Evolutionary conservation across 92 coral and sea anemone species (phyloP).

Genomic region (Hydrozoanthus gracilis): DNA sequence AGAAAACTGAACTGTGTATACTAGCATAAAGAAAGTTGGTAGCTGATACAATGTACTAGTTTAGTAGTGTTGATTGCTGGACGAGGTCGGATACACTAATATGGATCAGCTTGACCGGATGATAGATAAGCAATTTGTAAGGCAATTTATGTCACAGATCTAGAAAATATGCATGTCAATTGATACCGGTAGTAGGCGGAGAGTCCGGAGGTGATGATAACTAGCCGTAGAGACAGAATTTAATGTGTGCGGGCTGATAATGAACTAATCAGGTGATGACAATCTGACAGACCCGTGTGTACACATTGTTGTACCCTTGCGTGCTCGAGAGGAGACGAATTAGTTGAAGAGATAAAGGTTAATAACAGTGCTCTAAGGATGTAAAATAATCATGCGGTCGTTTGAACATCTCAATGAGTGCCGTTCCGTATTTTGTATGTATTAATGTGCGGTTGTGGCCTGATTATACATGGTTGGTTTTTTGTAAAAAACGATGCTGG

Average conservation of each 20-base stretch:
- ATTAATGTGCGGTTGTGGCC: neutral
- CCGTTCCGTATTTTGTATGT: too few relatives aligned
- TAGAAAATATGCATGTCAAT: neutral
- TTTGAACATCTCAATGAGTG: too few relatives aligned
- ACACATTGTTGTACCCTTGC: slow-evolving; percentile 16
- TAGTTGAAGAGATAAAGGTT: too few relatives aligned
- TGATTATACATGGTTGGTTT: neutral
- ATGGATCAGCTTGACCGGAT: slow-evolving; percentile 24
- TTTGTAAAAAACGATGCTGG: neutral
- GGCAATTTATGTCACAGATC: slow-evolving; percentile 3
- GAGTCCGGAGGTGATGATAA: slow-evolving; percentile 12
- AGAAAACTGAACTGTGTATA: slow-evolving; percentile 15
- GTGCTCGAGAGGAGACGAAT: neutral
- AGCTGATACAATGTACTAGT: slow-evolving; percentile 6
- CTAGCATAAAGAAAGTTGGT: slow-evolving; percentile 19
- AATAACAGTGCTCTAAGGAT: too few relatives aligned
- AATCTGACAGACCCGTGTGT: slow-evolving; percentile 20
- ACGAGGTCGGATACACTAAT: slow-evolving; percentile 11
- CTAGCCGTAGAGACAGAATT: slow-evolving; percentile 16
- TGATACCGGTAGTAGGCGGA: neutral
- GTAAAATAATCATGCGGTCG: too few relatives aligned
- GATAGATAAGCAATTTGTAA: slow-evolving; percentile 12
- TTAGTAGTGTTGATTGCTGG: slow-evolving; percentile 8
- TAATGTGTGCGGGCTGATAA: neutral
- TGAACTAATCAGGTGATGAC: slow-evolving; percentile 12